These are phyloP conservation scores for Lucinisca nassula DNA, from an alignment of 2,888 invertebrate genomes.

Conservation along the genomic window DNA sequence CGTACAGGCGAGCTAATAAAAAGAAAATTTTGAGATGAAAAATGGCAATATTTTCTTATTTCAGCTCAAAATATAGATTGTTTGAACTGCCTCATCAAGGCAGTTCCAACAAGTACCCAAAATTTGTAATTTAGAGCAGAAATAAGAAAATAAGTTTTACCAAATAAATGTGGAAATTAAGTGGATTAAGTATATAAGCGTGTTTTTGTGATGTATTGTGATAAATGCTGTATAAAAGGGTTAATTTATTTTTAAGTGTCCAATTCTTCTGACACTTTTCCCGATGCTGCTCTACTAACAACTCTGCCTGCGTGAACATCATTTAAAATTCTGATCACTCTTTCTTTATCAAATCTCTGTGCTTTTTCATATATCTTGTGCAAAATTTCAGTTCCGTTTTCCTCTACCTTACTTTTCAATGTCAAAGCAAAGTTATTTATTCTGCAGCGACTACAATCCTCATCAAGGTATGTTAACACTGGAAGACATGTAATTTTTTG, in stretches of 20 bases:
- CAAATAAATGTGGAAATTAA: too few relatives aligned
- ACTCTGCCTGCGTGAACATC: conserved; percentile 65
- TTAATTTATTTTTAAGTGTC: not conserved
- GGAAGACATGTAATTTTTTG: conserved; percentile 43
- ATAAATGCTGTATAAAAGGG: too few relatives aligned
- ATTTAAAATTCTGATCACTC: conserved; percentile 69
- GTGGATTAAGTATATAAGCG: too few relatives aligned
- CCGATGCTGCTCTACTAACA: conserved; percentile 62
- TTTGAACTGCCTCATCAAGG: too few relatives aligned
- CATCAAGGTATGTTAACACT: conserved; percentile 71
- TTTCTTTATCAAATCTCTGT: conserved; percentile 53
- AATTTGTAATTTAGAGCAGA: too few relatives aligned
- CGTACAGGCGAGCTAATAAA: too few relatives aligned
- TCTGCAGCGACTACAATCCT: conserved; percentile 69
- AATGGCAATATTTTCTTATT: too few relatives aligned
- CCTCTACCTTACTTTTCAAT: conserved; percentile 61
- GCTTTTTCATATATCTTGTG: conserved; percentile 59
- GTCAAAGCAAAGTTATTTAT: conserved; percentile 69
- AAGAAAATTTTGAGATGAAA: too few relatives aligned
- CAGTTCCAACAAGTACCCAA: too few relatives aligned
- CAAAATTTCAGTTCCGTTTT: conserved; percentile 42
- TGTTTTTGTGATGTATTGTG: too few relatives aligned
- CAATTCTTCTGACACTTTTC: not conserved
- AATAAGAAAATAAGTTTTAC: too few relatives aligned
- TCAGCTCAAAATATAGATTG: too few relatives aligned